Percentiles rank a stretch among this genome's conserved stretches.
Evolutionary conservation across 2,113 vertebrate species (phyloP).

Genomic region (Aplodontia rufa): DNA sequence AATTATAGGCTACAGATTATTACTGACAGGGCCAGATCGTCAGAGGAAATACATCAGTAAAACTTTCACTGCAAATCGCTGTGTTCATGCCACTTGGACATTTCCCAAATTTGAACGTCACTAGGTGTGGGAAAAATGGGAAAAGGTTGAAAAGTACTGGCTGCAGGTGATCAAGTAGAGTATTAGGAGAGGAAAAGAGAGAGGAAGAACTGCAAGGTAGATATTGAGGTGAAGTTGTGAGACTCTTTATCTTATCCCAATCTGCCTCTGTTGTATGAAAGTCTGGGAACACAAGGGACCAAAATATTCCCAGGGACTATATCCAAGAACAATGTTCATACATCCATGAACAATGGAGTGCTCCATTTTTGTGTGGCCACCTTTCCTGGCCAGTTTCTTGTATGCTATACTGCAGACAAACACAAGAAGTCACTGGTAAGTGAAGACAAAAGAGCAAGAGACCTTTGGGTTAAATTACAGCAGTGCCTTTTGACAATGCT

Average conservation of each 20-base stretch:
- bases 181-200: background rate
- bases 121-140: background rate
- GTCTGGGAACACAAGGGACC: background rate
- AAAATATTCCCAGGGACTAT: background rate
- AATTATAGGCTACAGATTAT: background rate
- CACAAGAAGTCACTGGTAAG: background rate
- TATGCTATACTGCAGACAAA: background rate
- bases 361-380: background rate
- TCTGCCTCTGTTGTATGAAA: background rate
- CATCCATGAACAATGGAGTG: background rate
- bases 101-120: slow-evolving; percentile 2
- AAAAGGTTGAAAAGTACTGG: background rate
- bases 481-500: background rate
- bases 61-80: background rate
- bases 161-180: background rate
- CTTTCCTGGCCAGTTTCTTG: background rate
- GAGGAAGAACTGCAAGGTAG: too few relatives aligned
- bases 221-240: background rate
- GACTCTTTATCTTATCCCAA: background rate
- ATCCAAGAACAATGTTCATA: too few relatives aligned
- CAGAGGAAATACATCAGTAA: background rate
- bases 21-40: background rate
- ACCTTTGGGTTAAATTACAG: background rate
- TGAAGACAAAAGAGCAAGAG: background rate
- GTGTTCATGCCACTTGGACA: background rate